Evolutionary conservation across 2,888 invertebrate species (phyloP).

Genomic region (Melieria omissa): DNA sequence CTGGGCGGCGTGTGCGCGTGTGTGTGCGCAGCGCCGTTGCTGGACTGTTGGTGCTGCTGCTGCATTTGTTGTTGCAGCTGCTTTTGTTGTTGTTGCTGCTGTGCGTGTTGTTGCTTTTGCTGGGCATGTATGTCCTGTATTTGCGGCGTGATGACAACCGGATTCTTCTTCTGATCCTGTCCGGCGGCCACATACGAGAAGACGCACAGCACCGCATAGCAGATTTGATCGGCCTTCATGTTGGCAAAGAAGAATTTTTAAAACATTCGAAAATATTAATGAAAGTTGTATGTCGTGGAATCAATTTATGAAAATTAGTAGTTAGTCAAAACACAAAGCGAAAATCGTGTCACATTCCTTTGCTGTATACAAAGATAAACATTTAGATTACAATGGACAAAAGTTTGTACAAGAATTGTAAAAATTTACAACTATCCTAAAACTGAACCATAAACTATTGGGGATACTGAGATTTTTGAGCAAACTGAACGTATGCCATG

Average conservation of each 20-base stretch:
- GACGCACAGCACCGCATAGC: slow-evolving; percentile 98
- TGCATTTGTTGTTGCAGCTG: slow-evolving; percentile 50
- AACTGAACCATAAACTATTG: too few species aligned
- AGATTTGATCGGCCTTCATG: slow-evolving; percentile 96
- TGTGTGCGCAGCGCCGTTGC: slow-evolving; percentile 24
- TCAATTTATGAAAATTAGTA: too few species aligned
- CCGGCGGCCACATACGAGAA: slow-evolving; percentile 99
- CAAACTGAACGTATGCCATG: too few species aligned
- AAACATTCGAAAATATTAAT: background rate
- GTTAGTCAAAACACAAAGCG: too few species aligned
- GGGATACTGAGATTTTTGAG: too few species aligned
- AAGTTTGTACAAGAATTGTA: too few species aligned
- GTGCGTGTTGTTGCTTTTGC: slow-evolving; percentile 59
- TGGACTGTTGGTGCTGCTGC: slow-evolving; percentile 41
- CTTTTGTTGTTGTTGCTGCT: slow-evolving; percentile 53
- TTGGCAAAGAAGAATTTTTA: background rate
- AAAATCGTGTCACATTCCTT: too few species aligned
- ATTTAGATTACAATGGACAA: too few species aligned
- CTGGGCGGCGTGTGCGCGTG: background rate
- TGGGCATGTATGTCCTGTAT: slow-evolving; percentile 65
- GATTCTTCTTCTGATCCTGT: slow-evolving; percentile 75
- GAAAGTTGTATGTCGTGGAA: too few species aligned
- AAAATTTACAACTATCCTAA: too few species aligned
- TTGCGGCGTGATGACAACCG: slow-evolving; percentile 63
- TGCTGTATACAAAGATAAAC: too few species aligned